A percentile compares a stretch with the other conserved stretches of the same genome.
phyloP scores from a whole-genome alignment of 2,888 invertebrate species.

The Linyphia triangularis region DNA sequence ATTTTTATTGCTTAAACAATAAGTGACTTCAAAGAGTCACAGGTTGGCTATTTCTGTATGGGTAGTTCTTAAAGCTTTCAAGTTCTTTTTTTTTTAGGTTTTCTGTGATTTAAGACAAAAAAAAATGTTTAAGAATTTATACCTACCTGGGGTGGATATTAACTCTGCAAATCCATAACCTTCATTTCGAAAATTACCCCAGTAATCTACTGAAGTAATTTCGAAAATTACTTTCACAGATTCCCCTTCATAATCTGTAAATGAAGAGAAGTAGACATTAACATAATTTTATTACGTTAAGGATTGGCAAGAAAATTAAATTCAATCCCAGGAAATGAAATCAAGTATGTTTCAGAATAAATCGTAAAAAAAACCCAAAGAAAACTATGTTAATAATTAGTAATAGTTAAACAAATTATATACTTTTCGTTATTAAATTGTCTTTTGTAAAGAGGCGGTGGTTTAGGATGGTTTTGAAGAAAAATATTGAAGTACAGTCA shows the following conservation, averaged over 20 bases:
- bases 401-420: too few relatives aligned
- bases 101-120: background rate
- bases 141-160: constrained; percentile 17
- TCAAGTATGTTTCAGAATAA: background rate
- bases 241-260: constrained; percentile 17
- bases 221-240: constrained; percentile 42
- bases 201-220: constrained; percentile 46
- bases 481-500: too few relatives aligned
- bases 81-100: too few relatives aligned
- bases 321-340: background rate
- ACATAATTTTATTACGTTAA: too few relatives aligned
- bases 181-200: constrained; percentile 65
- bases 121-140: background rate
- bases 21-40: too few relatives aligned
- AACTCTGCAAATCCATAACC: constrained; percentile 48
- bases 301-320: background rate
- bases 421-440: too few relatives aligned
- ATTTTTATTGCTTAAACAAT: too few relatives aligned
- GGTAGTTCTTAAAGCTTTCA: too few relatives aligned
- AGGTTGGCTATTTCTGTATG: too few relatives aligned
- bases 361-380: background rate
- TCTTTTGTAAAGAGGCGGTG: too few relatives aligned
- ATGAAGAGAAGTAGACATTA: too few relatives aligned
- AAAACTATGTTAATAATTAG: background rate
- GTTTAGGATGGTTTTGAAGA: too few relatives aligned